Conservation (phyloP, 2,888 invertebrate genomes). For the Brenthis ino region DNA sequence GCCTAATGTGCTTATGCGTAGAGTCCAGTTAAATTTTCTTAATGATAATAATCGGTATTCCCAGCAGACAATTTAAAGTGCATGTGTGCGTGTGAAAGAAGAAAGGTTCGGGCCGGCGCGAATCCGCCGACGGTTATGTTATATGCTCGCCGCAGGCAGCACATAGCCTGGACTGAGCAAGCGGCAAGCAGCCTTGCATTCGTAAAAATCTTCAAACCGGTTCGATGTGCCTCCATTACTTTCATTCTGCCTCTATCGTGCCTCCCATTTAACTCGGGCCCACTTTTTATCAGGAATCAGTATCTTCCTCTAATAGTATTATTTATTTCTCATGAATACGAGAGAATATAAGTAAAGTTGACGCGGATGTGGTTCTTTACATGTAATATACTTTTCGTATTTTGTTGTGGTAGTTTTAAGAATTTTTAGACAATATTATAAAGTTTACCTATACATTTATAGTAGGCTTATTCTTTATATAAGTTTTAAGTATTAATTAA, state of each 20-base stretch:
- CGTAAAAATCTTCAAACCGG: slow-evolving; percentile 82
- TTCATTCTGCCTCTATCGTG: slow-evolving; percentile 81
- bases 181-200: slow-evolving; percentile 76
- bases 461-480: background rate
- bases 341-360: slow-evolving; percentile 78
- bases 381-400: slow-evolving; percentile 70
- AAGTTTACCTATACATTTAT: background rate
- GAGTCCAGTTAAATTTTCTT: slow-evolving; percentile 71
- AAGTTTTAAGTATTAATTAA: background rate
- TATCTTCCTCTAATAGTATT: slow-evolving; percentile 82
- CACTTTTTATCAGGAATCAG: slow-evolving; percentile 82
- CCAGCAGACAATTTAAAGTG: slow-evolving; percentile 46
- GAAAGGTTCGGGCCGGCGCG: slow-evolving; percentile 74
- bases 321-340: slow-evolving; percentile 82
- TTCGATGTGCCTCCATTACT: slow-evolving; percentile 81
- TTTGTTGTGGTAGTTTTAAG: slow-evolving; percentile 45
- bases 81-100: slow-evolving; percentile 61
- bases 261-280: slow-evolving; percentile 82
- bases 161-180: slow-evolving; percentile 65
- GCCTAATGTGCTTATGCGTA: slow-evolving; percentile 60
- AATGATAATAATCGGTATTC: slow-evolving; percentile 61
- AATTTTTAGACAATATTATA: slow-evolving; percentile 50
- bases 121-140: slow-evolving; percentile 74
- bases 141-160: slow-evolving; percentile 72
- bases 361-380: slow-evolving; percentile 78